Conservation (phyloP, 2,888 invertebrate genomes). For the Pterostichus madidus region DNA sequence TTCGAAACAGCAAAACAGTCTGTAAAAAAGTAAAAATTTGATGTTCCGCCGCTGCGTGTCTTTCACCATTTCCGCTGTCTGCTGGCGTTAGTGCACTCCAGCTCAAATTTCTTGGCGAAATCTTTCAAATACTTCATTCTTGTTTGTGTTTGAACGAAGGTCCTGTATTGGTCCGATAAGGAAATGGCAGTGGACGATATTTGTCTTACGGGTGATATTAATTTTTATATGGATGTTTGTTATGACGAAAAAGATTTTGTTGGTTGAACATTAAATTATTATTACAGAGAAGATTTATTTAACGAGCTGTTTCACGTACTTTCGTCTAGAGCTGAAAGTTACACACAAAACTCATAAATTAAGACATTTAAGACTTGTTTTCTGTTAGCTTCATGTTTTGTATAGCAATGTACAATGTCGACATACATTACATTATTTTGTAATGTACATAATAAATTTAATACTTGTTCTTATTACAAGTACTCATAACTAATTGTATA, state of each 20-base stretch:
- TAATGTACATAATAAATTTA: too few species aligned
- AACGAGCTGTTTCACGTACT: conserved; percentile 30
- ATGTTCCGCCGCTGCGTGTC: not conserved
- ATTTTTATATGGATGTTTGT: conserved; percentile 28
- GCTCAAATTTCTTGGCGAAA: conserved; percentile 7
- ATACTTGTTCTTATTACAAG: too few species aligned
- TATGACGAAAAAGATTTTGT: conserved; percentile 5
- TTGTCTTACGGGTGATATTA: conserved; percentile 14
- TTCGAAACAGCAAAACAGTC: too few species aligned
- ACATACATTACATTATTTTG: too few species aligned
- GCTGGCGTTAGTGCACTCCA: not conserved
- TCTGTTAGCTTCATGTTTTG: too few species aligned
- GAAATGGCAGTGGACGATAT: conserved; percentile 1
- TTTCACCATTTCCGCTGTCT: conserved; percentile 3
- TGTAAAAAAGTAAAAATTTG: not conserved
- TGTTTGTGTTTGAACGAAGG: conserved; percentile 3
- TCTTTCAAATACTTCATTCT: conserved; percentile 2
- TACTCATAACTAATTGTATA: too few species aligned
- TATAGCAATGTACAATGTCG: too few species aligned
- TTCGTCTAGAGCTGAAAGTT: not conserved
- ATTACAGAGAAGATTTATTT: conserved; percentile 19
- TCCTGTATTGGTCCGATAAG: conserved; percentile 31
- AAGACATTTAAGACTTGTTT: not conserved
- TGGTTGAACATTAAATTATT: conserved; percentile 27
- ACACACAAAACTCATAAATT: conserved; percentile 21